A percentile compares a stretch with the other conserved stretches of the same genome.
phyloP scores from a whole-genome alignment of 2,113 vertebrate genomes.

The Panthera uncia region DNA sequence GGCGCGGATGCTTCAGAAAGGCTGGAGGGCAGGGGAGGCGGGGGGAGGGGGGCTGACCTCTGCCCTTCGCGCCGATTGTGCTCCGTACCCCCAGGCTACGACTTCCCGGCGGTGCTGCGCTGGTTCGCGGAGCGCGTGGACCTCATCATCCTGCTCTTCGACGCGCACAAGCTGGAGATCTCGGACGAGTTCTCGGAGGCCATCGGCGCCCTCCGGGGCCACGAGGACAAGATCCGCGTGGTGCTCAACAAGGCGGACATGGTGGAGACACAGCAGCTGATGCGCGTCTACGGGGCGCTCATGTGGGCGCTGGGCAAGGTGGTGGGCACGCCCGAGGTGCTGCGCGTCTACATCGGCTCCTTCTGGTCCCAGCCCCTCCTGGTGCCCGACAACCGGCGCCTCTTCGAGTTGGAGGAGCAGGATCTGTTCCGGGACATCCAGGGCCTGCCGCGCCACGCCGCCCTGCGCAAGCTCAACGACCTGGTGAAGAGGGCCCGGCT shows the following conservation, averaged over 20 bases:
- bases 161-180: slow-evolving; percentile 96
- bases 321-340: slow-evolving; percentile 94
- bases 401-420: slow-evolving; percentile 95
- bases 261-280: slow-evolving; percentile 96
- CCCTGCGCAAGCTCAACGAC: slow-evolving; percentile 95
- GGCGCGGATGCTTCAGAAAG: rapidly evolving
- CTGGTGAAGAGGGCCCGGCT: slow-evolving; percentile 93
- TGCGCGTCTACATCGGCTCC: slow-evolving; percentile 95
- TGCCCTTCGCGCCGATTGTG: neutral
- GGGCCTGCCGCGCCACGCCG: slow-evolving; percentile 93
- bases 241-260: slow-evolving; percentile 97
- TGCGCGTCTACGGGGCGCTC: slow-evolving; percentile 95
- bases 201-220: slow-evolving; percentile 92
- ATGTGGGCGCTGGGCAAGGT: slow-evolving; percentile 98
- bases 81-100: slow-evolving; percentile 87
- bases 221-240: slow-evolving; percentile 96
- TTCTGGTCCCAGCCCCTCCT: slow-evolving; percentile 96
- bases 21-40: neutral
- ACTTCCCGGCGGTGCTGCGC: slow-evolving; percentile 93
- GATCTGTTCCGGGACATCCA: slow-evolving; percentile 95
- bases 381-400: slow-evolving; percentile 89
- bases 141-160: slow-evolving; percentile 94
- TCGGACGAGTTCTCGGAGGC: slow-evolving; percentile 96
- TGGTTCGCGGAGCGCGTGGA: slow-evolving; percentile 97
- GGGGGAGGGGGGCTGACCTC: neutral